phyloP scores from a whole-genome alignment of 1,140 invertebrate genomes.

The Rhizoglyphus robini region DNA sequence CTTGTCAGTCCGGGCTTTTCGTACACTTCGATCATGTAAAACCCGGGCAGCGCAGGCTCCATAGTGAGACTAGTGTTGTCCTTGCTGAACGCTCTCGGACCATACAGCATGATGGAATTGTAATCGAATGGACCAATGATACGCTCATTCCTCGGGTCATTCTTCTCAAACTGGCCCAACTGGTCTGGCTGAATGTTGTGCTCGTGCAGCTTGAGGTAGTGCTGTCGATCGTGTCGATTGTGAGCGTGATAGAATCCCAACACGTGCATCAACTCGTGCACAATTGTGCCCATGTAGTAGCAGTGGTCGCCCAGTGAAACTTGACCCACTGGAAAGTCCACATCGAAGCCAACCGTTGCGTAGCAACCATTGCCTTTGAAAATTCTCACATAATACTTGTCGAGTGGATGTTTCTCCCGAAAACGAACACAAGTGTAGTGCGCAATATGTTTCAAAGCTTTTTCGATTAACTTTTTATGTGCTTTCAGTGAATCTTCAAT shows the following conservation, averaged over 20 bases:
- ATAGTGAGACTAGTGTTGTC: constrained; percentile 30
- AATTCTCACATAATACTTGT: constrained; percentile 22
- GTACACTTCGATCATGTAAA: constrained; percentile 28
- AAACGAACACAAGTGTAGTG: constrained; percentile 34
- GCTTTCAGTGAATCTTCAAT: too few relatives aligned
- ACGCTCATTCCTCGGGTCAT: constrained; percentile 23
- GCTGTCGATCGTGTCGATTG: constrained; percentile 33
- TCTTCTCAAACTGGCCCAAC: constrained; percentile 24
- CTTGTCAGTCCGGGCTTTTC: constrained; percentile 30
- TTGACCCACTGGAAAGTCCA: constrained; percentile 6
- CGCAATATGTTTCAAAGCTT: constrained; percentile 43
- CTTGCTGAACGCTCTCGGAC: constrained; percentile 31
- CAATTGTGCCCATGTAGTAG: constrained; percentile 27
- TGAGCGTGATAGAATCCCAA: constrained; percentile 36
- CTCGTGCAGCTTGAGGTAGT: constrained; percentile 28
- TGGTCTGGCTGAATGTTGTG: constrained; percentile 31
- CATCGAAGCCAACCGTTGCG: constrained; percentile 15
- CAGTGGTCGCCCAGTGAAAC: constrained; percentile 25
- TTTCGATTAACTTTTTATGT: constrained; percentile 4
- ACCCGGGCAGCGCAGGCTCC: constrained; percentile 24
- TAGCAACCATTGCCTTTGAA: constrained; percentile 24
- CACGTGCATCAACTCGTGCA: constrained; percentile 36
- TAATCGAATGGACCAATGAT: constrained; percentile 30
- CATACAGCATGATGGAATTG: constrained; percentile 34
- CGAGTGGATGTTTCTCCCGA: constrained; percentile 13